A percentile compares a stretch with the other conserved stretches of the same genome.
These are phyloP conservation scores for Dendrophyllia cribrosa DNA, from an alignment of 64 coral and sea anemone species.

Conservation along the genomic window DNA sequence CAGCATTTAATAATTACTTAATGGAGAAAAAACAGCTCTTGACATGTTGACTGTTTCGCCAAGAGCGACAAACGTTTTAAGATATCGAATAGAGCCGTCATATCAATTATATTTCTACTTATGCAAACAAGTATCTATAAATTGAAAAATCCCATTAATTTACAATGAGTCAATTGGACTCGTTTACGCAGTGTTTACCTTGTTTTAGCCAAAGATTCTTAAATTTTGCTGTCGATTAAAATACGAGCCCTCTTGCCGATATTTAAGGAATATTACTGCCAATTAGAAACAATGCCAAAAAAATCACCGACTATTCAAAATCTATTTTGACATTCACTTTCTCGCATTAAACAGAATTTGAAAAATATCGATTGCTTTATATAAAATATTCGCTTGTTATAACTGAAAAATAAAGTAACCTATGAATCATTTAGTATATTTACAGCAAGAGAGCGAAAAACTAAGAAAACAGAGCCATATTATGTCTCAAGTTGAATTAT, in stretches of 20 bases:
- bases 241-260: no score
- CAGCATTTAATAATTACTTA: no score
- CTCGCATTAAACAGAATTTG: no score
- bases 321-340: no score
- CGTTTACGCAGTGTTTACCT: not conserved
- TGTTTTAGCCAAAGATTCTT: not conserved
- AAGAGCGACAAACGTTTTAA: not conserved
- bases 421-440: constrained; percentile 12
- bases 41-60: not conserved
- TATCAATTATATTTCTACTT: not conserved
- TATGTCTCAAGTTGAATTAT: no score
- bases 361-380: no score
- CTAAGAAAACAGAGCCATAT: not conserved
- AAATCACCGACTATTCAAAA: no score
- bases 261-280: not conserved
- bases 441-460: not conserved
- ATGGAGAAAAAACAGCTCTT: no score
- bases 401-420: not conserved
- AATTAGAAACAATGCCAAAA: not conserved
- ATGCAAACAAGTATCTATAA: not conserved
- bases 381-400: no score
- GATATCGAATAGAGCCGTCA: not conserved
- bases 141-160: not conserved
- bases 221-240: not conserved
- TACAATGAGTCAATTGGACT: not conserved